Base-by-base conservation (phyloP, 1,140 invertebrate genomes). In the Diachasma alloeum region DNA sequence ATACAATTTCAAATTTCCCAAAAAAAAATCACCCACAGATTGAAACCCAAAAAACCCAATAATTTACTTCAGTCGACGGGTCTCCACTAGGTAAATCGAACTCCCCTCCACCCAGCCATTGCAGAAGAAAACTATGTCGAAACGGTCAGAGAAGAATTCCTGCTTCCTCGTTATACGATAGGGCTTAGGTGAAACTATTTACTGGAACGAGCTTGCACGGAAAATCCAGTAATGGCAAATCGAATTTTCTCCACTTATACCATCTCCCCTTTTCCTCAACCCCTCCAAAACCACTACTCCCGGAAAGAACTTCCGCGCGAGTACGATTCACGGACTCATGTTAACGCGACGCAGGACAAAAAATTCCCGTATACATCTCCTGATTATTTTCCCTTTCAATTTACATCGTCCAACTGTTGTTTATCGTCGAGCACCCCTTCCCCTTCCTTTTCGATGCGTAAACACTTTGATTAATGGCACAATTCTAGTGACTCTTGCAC, bases 121-220 rank as follows among this genome's bases (percentile, higher is more conserved):
- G 44, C 44, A 5, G 26, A 56, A 24, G 26, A 72, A 56, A 63
- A 6, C 46, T 4, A 63, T 10, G 31, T 37, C 19, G 48, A 63
- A 42, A 39, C 48, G 17, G 15, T 22, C 13, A 53, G 48, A n/a
- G 17, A 42, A 73, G 39, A 74, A 66, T 74, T 39, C 66, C 36
- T 73, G 31, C 36, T 71, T 15, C 39, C 19, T 74, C 36, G 39
- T 66, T 74, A 66, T 37, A 22, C n/a, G 22, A 59, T 36, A 36
- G 37, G 72, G 59, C 19, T 74, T 74, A 66, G 72, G 31, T 66
- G 56, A 44, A 74, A 74, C 72, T 74, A 74, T 74, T 74, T 74
- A 74, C 72, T n/a, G 56, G 24, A 74, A 74, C 37, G 72, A 66
- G 56, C 37, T 31, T 24, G 4, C 56, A 56, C 22, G 13, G 19